A percentile compares a stretch with the other conserved stretches of the same genome.
phyloP scores from a whole-genome alignment of 2,797 vertebrate species.

The Hipposideros larvatus region DNA sequence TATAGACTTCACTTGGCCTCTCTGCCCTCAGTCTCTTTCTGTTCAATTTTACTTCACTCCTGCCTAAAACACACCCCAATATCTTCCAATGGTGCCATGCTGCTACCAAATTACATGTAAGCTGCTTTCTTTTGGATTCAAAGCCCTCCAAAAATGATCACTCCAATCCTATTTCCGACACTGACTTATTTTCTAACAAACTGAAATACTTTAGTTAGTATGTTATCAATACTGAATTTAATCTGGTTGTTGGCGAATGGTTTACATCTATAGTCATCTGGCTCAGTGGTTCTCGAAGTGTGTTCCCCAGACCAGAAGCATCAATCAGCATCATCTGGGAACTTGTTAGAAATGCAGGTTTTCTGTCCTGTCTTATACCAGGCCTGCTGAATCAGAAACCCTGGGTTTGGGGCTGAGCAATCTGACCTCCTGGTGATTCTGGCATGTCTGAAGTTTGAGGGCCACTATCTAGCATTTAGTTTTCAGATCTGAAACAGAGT shows the following conservation, averaged over 20 bases:
- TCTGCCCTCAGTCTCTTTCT: not conserved
- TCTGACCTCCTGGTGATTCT: not conserved
- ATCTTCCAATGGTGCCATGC: not conserved
- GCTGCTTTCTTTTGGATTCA: constrained; percentile 10
- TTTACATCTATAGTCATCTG: not conserved
- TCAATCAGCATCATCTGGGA: not conserved
- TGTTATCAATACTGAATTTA: not conserved
- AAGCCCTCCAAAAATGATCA: not conserved
- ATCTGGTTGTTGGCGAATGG: not conserved
- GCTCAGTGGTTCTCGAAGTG: not conserved
- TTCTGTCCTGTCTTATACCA: not conserved
- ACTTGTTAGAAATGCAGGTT: not conserved
- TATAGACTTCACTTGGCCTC: not conserved
- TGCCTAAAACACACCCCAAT: too few species aligned
- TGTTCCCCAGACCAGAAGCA: not conserved
- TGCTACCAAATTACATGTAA: not conserved
- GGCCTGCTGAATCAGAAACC: not conserved
- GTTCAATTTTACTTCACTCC: too few species aligned
- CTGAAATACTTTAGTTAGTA: not conserved
- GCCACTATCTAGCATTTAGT: not conserved
- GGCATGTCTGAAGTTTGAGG: not conserved
- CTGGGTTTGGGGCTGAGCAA: not conserved
- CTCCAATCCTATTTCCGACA: not conserved
- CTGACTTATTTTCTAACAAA: not conserved
- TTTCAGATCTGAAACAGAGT: constrained; percentile 41